These are phyloP conservation scores for Junonia oenone DNA, from an alignment of 2,888 invertebrate genomes.

Conservation along the genomic window DNA sequence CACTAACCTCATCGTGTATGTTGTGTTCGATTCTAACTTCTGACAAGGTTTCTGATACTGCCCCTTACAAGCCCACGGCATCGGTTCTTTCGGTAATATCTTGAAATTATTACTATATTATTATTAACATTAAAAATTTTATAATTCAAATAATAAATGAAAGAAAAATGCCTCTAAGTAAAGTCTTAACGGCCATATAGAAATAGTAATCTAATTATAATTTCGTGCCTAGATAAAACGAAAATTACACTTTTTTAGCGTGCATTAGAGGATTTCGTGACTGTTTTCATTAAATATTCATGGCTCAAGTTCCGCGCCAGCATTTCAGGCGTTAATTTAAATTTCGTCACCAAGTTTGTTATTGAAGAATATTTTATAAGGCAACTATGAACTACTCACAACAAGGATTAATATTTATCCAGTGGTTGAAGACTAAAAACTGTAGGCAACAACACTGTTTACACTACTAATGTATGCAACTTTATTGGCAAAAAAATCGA, in stretches of 20 bases:
- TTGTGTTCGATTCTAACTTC: slow-evolving; percentile 55
- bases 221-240: neutral
- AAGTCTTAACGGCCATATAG: no score
- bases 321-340: neutral
- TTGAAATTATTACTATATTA: slow-evolving; percentile 30
- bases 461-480: no score
- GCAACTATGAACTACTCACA: neutral
- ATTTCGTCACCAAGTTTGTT: neutral
- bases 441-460: no score
- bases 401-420: no score
- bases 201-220: neutral
- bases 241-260: neutral
- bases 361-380: neutral
- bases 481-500: no score
- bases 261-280: neutral
- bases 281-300: neutral
- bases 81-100: slow-evolving; percentile 54
- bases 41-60: slow-evolving; percentile 65
- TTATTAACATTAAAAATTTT: neutral
- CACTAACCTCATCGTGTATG: slow-evolving; percentile 60
- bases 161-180: no score
- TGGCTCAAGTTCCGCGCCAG: neutral
- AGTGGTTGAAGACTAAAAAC: no score
- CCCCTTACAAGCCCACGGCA: slow-evolving; percentile 67
- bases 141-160: neutral